Percentiles rank a stretch among this genome's conserved stretches.
Evolutionary conservation across 30 jellyfish, hydroid and myxozoan genomes (phyloP).

Genomic region (Haliclystus octoradiatus): DNA sequence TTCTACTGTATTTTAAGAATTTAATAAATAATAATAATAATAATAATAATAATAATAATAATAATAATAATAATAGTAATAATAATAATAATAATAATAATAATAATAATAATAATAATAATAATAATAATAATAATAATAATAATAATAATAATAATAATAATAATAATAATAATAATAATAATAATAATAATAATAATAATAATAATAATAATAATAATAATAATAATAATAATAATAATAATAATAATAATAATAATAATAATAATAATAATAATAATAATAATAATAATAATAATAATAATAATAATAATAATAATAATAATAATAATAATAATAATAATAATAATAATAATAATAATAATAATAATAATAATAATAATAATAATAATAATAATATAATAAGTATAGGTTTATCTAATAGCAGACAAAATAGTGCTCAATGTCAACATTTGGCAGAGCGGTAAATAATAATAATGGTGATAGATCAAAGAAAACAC

Average conservation of each 20-base stretch:
- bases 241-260: neutral
- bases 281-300: neutral
- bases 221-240: neutral
- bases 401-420: no score
- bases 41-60: no score
- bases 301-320: neutral
- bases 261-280: neutral
- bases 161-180: neutral
- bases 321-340: neutral
- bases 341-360: neutral
- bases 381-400: neutral
- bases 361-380: neutral
- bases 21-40: no score
- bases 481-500: no score
- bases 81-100: no score
- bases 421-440: no score
- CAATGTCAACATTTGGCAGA: no score
- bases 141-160: neutral
- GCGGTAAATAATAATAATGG: no score
- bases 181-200: neutral
- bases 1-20: no score
- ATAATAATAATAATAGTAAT: no score
- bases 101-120: neutral
- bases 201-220: neutral
- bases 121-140: neutral